Percentiles rank a stretch among this genome's conserved stretches.
These are phyloP conservation scores for Myrmophylax atrothorax DNA, from an alignment of 2,113 vertebrate species.

Conservation along the genomic window DNA sequence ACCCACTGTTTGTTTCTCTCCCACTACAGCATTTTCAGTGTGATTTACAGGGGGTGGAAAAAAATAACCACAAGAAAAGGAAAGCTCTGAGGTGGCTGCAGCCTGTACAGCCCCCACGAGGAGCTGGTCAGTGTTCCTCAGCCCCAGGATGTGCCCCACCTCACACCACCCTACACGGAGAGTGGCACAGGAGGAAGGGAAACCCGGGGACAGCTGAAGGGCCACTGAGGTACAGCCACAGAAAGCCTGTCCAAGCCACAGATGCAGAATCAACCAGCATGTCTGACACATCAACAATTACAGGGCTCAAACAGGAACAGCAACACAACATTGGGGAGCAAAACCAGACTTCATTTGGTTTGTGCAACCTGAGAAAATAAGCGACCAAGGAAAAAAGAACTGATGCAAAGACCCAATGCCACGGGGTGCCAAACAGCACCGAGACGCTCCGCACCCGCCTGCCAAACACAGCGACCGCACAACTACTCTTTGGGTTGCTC, in stretches of 20 bases:
- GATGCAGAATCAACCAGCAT: fast-evolving
- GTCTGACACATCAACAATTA: background rate
- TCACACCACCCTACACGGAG: background rate
- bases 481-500: slow-evolving; percentile 9
- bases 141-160: background rate
- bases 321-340: background rate
- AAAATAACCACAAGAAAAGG: background rate
- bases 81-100: background rate
- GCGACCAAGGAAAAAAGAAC: background rate
- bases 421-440: fast-evolving
- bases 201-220: background rate
- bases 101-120: background rate
- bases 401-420: background rate
- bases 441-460: fast-evolving
- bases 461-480: background rate
- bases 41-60: background rate
- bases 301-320: background rate
- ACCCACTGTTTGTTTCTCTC: background rate
- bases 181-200: background rate
- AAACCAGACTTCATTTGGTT: background rate
- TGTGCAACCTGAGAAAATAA: slow-evolving; percentile 29
- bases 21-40: background rate
- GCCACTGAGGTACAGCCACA: background rate
- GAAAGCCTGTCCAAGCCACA: background rate
- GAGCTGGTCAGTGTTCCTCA: background rate